These are phyloP conservation scores for Dasypolia templi DNA, from an alignment of 2,888 invertebrate genomes.

Conservation along the genomic window DNA sequence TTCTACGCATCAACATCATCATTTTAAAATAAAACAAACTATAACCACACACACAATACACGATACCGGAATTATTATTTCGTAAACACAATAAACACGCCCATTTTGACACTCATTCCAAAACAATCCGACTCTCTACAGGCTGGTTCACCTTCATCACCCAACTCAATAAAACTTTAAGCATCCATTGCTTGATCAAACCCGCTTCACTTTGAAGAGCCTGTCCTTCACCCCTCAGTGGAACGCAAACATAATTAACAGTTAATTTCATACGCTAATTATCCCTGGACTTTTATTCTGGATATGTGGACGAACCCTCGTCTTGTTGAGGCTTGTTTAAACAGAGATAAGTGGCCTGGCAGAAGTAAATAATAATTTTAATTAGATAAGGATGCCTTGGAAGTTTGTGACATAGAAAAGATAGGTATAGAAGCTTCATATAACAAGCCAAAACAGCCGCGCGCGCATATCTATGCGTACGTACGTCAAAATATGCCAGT, in stretches of 20 bases:
- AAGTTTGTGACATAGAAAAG: conserved; percentile 33
- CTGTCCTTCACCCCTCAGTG: conserved; percentile 37
- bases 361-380: conserved; percentile 63
- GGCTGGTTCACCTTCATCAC: neutral
- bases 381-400: conserved; percentile 56
- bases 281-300: conserved; percentile 62
- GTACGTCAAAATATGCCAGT: neutral
- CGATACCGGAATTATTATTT: neutral
- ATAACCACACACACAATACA: neutral
- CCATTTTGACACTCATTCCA: neutral
- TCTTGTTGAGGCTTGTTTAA: conserved; percentile 59
- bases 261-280: conserved; percentile 63
- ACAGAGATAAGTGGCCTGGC: conserved; percentile 46
- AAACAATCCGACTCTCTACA: conserved; percentile 3
- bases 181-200: conserved; percentile 19
- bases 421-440: neutral
- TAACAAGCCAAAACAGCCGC: neutral
- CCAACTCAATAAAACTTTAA: conserved; percentile 35
- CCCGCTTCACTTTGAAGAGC: conserved; percentile 18
- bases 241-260: conserved; percentile 57
- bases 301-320: conserved; percentile 53
- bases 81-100: neutral
- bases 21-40: neutral
- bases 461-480: neutral
- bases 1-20: neutral